These are phyloP conservation scores for Timema cristinae DNA, from an alignment of 2,888 invertebrate genomes.

Conservation along the genomic window DNA sequence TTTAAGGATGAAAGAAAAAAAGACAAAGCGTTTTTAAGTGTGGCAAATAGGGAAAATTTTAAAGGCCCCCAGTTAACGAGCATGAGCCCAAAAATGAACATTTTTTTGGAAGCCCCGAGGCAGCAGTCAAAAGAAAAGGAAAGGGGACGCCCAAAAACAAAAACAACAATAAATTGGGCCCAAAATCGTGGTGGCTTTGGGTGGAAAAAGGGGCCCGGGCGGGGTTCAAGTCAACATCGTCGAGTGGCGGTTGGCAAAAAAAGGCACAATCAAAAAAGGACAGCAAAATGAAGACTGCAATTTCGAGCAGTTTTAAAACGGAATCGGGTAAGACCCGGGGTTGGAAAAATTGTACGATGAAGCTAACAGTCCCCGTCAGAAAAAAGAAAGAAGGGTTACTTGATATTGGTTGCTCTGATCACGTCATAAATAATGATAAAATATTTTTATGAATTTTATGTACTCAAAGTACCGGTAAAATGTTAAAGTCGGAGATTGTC, in stretches of 20 bases:
- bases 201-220: not conserved
- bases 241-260: not conserved
- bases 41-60: too few species aligned
- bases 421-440: conserved; percentile 1
- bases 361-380: not conserved
- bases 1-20: not conserved
- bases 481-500: not conserved
- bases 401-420: not conserved
- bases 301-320: not conserved
- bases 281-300: conserved; percentile 1
- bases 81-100: not conserved
- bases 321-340: not conserved
- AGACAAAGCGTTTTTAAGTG: not conserved
- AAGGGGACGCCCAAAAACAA: not conserved
- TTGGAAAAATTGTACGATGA: not conserved
- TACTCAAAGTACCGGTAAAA: not conserved
- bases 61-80: not conserved
- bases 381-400: not conserved
- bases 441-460: not conserved
- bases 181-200: not conserved
- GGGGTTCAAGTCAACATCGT: not conserved
- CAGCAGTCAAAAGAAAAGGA: not conserved
- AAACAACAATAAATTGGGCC: too few species aligned
- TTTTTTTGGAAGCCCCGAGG: not conserved
- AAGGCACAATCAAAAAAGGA: not conserved